Percentiles rank a stretch among this genome's conserved stretches.
Conservation (phyloP, 2,797 vertebrate species). For the Nyctalus aviator region DNA sequence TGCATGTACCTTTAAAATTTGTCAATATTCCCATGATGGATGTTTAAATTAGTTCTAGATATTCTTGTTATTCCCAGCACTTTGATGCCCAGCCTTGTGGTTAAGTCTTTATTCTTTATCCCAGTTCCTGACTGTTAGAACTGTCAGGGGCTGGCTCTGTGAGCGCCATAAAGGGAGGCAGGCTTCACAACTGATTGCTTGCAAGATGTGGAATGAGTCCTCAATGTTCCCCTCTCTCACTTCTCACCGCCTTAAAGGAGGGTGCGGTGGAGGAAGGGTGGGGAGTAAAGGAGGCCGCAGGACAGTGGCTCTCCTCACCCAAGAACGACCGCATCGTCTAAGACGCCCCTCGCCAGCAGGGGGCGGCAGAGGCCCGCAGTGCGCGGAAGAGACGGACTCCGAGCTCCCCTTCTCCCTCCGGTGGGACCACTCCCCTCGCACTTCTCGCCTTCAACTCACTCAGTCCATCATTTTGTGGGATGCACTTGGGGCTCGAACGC, state of each 20-base stretch:
- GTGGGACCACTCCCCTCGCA: background rate
- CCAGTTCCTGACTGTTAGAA: background rate
- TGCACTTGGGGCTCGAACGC: background rate
- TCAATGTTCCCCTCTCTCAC: background rate
- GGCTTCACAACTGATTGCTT: constrained; percentile 8
- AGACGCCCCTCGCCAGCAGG: constrained; percentile 38
- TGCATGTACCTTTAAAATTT: background rate
- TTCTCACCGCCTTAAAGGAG: background rate
- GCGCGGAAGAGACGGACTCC: rapidly evolving
- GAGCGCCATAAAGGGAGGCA: background rate
- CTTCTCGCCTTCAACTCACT: background rate
- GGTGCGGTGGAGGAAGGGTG: background rate
- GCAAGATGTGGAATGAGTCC: background rate
- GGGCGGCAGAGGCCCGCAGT: constrained; percentile 17
- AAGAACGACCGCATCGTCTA: background rate
- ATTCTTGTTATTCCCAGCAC: background rate
- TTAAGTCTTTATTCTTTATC: background rate
- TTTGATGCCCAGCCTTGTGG: background rate
- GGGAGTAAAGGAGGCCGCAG: background rate
- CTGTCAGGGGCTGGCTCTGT: background rate
- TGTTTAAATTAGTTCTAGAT: background rate
- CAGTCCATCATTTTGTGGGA: background rate
- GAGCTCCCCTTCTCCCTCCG: no score
- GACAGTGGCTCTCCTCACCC: background rate
- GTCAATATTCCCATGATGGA: background rate